phyloP scores from a whole-genome alignment of 2,888 invertebrate species.

The Drosophila longiperda region DNA sequence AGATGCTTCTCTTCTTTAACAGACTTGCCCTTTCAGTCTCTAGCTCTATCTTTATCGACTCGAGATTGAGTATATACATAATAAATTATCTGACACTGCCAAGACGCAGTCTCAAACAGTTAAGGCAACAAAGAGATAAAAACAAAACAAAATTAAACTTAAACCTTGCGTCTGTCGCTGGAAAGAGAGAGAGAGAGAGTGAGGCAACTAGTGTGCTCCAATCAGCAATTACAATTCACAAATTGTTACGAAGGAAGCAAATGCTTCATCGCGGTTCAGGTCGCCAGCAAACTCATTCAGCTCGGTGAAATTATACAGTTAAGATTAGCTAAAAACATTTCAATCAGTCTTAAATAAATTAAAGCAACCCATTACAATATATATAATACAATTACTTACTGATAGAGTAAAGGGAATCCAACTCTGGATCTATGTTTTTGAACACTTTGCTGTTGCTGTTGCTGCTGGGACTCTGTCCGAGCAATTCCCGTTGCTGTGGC shows the following conservation, averaged over 20 bases:
- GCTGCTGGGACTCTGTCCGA: conserved; percentile 83
- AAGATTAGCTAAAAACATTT: not conserved
- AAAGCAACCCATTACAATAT: not conserved
- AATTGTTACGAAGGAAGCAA: not conserved
- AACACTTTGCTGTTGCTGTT: conserved; percentile 84
- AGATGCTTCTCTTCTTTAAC: not conserved
- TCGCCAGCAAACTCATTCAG: not conserved
- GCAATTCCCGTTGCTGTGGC: conserved; percentile 72
- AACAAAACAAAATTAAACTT: not conserved
- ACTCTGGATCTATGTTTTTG: conserved; percentile 86
- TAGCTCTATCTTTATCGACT: not conserved
- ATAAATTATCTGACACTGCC: not conserved
- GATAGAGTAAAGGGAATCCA: conserved; percentile 91
- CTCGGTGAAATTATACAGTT: not conserved
- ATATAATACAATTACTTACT: conserved; percentile 86
- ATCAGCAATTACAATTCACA: not conserved
- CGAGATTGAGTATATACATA: not conserved
- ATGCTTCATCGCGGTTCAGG: not conserved
- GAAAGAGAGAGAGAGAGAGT: not conserved
- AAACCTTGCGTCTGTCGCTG: not conserved
- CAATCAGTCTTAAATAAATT: not conserved
- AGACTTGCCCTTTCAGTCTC: not conserved
- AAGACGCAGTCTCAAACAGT: not conserved
- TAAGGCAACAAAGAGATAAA: not conserved
- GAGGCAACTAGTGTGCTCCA: not conserved